A percentile compares a stretch with the other conserved stretches of the same genome.
These are phyloP conservation scores for Mimumesa dahlbomi DNA, from an alignment of 2,888 invertebrate species.

Conservation along the genomic window DNA sequence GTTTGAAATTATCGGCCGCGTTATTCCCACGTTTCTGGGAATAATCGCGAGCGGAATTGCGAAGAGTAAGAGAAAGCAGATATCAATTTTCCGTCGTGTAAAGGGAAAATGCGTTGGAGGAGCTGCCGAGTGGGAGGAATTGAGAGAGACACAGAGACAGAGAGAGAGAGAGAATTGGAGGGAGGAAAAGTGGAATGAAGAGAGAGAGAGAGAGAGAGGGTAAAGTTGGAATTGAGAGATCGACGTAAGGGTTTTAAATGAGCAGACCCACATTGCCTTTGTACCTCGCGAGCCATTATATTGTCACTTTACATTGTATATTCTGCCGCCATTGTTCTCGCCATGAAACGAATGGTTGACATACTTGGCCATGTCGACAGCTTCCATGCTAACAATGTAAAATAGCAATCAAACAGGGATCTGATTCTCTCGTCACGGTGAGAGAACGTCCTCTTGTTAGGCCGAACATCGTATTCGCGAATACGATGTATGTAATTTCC, in stretches of 20 bases:
- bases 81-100: constrained; percentile 32
- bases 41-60: neutral
- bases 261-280: constrained; percentile 53
- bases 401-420: neutral
- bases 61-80: constrained; percentile 12
- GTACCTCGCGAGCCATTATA: constrained; percentile 45
- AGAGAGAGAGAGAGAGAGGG: no score
- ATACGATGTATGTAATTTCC: neutral
- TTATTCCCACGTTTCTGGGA: no score
- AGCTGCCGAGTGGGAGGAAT: constrained; percentile 13
- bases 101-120: constrained; percentile 21
- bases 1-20: no score
- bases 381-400: neutral
- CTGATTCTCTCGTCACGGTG: neutral
- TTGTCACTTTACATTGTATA: constrained; percentile 52
- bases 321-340: constrained; percentile 48
- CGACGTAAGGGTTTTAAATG: constrained; percentile 57
- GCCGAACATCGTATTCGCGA: no score
- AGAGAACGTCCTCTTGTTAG: no score
- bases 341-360: constrained; percentile 37
- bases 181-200: constrained; percentile 13
- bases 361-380: constrained; percentile 24
- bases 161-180: constrained; percentile 29
- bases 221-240: constrained; percentile 40
- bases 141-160: no score